phyloP scores from a whole-genome alignment of 2,888 invertebrate genomes.

The Chaetoderma sp. region DNA sequence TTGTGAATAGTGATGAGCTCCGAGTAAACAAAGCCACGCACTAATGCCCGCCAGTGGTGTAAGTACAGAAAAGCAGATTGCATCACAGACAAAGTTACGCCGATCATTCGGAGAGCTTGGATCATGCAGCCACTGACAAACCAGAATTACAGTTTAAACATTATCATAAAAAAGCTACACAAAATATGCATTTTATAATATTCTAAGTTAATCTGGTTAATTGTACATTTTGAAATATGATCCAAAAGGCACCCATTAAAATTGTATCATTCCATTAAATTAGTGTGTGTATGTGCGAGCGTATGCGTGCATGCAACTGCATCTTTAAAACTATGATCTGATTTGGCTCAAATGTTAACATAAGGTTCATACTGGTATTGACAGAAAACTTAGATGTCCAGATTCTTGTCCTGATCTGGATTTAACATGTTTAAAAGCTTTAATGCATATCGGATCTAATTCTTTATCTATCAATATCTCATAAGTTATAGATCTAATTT shows the following conservation, averaged over 20 bases:
- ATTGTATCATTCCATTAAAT: too few species aligned
- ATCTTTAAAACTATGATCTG: too few species aligned
- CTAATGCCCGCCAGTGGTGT: constrained; percentile 74
- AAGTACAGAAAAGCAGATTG: constrained; percentile 73
- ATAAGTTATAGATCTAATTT: too few species aligned
- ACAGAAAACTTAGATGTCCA: background rate
- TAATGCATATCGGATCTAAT: too few species aligned
- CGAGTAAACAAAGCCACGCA: constrained; percentile 71
- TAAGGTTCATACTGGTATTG: background rate
- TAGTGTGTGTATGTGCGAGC: too few species aligned
- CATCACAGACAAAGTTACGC: constrained; percentile 72
- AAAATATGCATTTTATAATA: background rate
- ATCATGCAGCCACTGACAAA: constrained; percentile 74
- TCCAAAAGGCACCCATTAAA: too few species aligned
- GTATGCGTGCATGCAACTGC: too few species aligned
- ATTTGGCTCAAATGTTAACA: too few species aligned
- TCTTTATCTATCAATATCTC: too few species aligned
- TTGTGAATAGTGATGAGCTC: constrained; percentile 61
- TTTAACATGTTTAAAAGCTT: too few species aligned
- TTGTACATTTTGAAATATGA: background rate
- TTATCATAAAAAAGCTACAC: background rate
- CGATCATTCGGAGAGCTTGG: constrained; percentile 69
- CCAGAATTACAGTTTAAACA: background rate
- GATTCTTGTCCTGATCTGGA: background rate
- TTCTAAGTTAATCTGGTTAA: background rate